Base-by-base conservation (phyloP, 2,888 invertebrate genomes). In the Osmoderma eremita region DNA sequence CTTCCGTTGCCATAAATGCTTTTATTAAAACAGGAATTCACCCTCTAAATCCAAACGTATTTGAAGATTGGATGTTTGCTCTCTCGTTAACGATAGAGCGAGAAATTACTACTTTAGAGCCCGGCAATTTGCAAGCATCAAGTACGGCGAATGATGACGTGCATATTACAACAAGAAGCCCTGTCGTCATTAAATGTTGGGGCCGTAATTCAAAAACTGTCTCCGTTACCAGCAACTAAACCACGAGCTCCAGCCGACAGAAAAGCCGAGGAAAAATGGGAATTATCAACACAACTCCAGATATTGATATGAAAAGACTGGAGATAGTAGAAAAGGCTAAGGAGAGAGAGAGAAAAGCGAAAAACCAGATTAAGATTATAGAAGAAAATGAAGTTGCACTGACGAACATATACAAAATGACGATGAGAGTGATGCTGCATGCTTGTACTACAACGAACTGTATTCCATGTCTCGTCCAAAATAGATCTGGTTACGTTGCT, bases 11-110 rank as follows among this genome's bases (percentile, higher is more conserved):
- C 12, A 56, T 62, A 39, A 63, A 53, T 49, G 41, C 54, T 30
- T 68, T 62, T 45, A 15, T 15, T 38, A 63, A 49, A 48, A 58
- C 45, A 17, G 63, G 63, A 54, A 54, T 63, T 66, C 48, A 24
- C 39, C 65, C 66, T 10, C 8, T 62, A 4, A 65, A 68, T 13
- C 20, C 63, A 30, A 2, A 68, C 18, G 45, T 64, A 38, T 70
- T 67, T 30, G 18, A 69, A 13, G 69, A 69, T 51, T 36, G 51
- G 42, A 24, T 69, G 54, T 67, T 63, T 51, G n/a, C 65, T 12
- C 70, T 67, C 15, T 53, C 62, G 38, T 56, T 54, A 38, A 63
- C 65, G 0, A 69, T 58, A 22, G 58, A 66, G 30, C 10, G 30
- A 50, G 51, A 17, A 17, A 10, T 18, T 3, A 45, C 18, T 13